Base-by-base conservation (phyloP, 2,797 vertebrate species). In the Helicolenus hilgendorfi region DNA sequence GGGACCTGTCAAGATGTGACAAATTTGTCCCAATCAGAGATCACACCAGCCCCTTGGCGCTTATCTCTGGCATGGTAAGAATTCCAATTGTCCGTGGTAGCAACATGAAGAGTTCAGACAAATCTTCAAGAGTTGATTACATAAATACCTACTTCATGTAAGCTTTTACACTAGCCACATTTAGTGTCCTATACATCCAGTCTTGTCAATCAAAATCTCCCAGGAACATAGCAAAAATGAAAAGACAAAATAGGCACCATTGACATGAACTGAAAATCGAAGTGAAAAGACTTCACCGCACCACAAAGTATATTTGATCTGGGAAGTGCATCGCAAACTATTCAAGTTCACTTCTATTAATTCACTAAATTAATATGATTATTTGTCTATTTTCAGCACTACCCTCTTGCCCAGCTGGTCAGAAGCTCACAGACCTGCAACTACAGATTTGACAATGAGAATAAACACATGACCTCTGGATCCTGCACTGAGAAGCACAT, bases 401-500 rank as follows among this genome's bases (percentile, higher is more conserved):
- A 84, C 59, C 98, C 98, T 0, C 93, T 99, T 78, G 96, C 98
- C 74, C 96, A 97, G 62, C 90, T 98, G 94, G 84, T 99, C 82
- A 97, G 94, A 87, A 99, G 98, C 95, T 98, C 95, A 76, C 99
- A 99, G 87, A 96, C 96, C 70, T 99, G 99, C 89, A 98, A 97
- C 89, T 99, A 99, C 92, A 97, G 94, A 75, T 97, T 99, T 92
- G 98, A 99, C 85, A 92, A 97, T 69, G 97, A 95, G 86, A 97
- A 96, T 86, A 98, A 97, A 85, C 98, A 99, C 31, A 96, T 99
- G 91, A 97, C 96, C 53, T 98, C 97, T 77, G 98, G 87, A 8
- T 93, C 94, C 84, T 99, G 99, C 92, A 97, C 88, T 81, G 99
- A 99, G 92, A 98, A 98, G 2, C 98, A 99, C 89, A 96, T 98